These are phyloP conservation scores for Hydrotaea diabolus DNA, from an alignment of 2,888 invertebrate species.

Conservation along the genomic window DNA sequence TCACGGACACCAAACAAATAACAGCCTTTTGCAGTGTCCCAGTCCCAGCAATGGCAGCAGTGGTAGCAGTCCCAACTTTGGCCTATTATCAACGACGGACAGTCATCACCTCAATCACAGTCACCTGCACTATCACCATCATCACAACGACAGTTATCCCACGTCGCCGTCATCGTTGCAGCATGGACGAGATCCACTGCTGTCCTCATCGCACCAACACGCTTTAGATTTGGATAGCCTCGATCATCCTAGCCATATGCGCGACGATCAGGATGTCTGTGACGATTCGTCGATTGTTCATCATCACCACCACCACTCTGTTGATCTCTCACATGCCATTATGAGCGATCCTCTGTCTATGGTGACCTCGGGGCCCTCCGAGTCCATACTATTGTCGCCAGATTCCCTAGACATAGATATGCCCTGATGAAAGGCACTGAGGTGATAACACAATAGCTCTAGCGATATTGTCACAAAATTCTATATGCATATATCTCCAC, in stretches of 20 bases:
- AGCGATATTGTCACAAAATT: slow-evolving; percentile 10
- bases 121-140: slow-evolving; percentile 53
- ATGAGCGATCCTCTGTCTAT: slow-evolving; percentile 81
- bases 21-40: slow-evolving; percentile 57
- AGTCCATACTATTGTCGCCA: slow-evolving; percentile 82
- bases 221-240: slow-evolving; percentile 64
- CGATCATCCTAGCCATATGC: slow-evolving; percentile 61
- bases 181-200: slow-evolving; percentile 76
- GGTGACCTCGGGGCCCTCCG: slow-evolving; percentile 73
- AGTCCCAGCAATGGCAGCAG: slow-evolving; percentile 55
- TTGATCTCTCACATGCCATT: slow-evolving; percentile 77
- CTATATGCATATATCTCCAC: neutral
- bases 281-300: slow-evolving; percentile 53
- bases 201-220: slow-evolving; percentile 77
- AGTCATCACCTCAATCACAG: slow-evolving; percentile 61
- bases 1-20: slow-evolving; percentile 42
- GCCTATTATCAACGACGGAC: slow-evolving; percentile 59
- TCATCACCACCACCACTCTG: slow-evolving; percentile 72
- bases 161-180: slow-evolving; percentile 68
- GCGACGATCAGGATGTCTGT: slow-evolving; percentile 60
- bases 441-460: neutral
- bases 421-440: slow-evolving; percentile 78
- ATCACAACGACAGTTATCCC: slow-evolving; percentile 65
- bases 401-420: slow-evolving; percentile 82
- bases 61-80: slow-evolving; percentile 51